Evolutionary conservation across 2,888 invertebrate genomes (phyloP).

Genomic region (Rhagium mordax): DNA sequence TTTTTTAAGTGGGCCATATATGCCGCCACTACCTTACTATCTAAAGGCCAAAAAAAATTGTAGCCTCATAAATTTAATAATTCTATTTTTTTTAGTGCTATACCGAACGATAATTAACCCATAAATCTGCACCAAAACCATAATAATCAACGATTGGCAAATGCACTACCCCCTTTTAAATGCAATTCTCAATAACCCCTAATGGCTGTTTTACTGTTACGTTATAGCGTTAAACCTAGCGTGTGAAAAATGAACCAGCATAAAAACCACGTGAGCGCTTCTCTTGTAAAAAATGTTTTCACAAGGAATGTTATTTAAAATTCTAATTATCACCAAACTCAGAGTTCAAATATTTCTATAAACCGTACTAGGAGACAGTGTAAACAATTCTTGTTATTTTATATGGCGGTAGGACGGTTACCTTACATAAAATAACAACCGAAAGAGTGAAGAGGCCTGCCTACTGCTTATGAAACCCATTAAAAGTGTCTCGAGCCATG

Average conservation of each 20-base stretch:
- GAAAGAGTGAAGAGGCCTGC: slow-evolving; percentile 16
- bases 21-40: too few relatives aligned
- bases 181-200: too few relatives aligned
- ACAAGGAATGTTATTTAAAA: slow-evolving; percentile 34
- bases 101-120: too few relatives aligned
- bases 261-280: neutral
- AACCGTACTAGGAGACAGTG: slow-evolving; percentile 26
- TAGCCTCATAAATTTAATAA: too few relatives aligned
- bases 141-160: too few relatives aligned
- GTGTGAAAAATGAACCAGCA: slow-evolving; percentile 1
- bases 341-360: slow-evolving; percentile 37
- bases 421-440: slow-evolving; percentile 32
- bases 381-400: slow-evolving; percentile 39
- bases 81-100: too few relatives aligned
- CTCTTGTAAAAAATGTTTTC: slow-evolving; percentile 29
- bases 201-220: too few relatives aligned
- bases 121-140: too few relatives aligned
- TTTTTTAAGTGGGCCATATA: too few relatives aligned
- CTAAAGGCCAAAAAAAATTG: too few relatives aligned
- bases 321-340: slow-evolving; percentile 38
- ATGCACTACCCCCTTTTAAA: too few relatives aligned
- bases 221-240: neutral
- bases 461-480: slow-evolving; percentile 31
- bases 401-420: slow-evolving; percentile 21
- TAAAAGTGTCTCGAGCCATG: slow-evolving; percentile 21